These are phyloP conservation scores for Saguinus imperator DNA, from an alignment of 2,113 vertebrate genomes.

Conservation along the genomic window DNA sequence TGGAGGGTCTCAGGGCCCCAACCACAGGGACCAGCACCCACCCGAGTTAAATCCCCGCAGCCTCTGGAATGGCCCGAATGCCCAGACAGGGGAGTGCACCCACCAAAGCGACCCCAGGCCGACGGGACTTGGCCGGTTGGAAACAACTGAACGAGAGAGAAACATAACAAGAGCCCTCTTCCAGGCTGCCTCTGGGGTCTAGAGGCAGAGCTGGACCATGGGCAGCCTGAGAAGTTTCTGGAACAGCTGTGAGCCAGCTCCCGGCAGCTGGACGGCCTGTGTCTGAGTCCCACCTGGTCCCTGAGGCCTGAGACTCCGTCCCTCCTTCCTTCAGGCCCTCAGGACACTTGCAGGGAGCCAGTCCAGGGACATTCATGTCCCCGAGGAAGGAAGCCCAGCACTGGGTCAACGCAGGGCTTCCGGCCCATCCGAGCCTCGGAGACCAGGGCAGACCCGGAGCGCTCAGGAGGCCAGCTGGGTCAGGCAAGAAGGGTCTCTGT, in stretches of 20 bases:
- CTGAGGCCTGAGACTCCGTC: background rate
- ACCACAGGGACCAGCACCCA: background rate
- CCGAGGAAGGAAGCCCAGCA: background rate
- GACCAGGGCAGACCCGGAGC: background rate
- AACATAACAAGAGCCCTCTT: accelerated
- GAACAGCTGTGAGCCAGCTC: background rate
- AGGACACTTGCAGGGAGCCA: background rate
- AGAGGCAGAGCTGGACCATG: accelerated
- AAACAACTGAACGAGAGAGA: too few relatives aligned
- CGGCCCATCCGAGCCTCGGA: background rate
- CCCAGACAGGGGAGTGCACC: background rate
- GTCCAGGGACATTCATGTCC: slow-evolving; percentile 20
- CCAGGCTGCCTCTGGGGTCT: background rate
- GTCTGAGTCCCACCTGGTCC: background rate
- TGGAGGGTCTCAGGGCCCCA: background rate
- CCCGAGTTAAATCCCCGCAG: background rate
- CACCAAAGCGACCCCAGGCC: too few relatives aligned
- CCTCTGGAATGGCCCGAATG: background rate
- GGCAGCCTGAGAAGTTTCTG: background rate
- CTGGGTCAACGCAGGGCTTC: background rate
- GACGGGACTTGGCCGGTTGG: background rate
- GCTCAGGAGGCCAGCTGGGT: background rate
- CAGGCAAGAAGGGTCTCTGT: background rate
- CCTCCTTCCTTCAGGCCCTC: background rate
- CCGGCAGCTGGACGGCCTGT: background rate